phyloP scores from a whole-genome alignment of 1,140 invertebrate genomes.

The Drosophila subpulchrella region DNA sequence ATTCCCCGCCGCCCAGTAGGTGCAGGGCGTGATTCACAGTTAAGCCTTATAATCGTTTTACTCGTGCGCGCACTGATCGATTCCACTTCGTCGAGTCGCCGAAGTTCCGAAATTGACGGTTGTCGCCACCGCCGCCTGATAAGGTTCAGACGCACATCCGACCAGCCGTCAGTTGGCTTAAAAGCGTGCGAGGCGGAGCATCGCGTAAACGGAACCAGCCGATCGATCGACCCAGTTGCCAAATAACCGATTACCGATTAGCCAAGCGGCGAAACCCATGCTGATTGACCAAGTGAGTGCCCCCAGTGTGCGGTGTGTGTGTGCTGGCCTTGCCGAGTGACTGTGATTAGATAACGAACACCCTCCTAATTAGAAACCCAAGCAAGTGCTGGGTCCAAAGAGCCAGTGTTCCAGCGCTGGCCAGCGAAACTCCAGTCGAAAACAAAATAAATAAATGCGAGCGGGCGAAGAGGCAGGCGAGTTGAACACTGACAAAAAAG shows the following conservation, averaged over 20 bases:
- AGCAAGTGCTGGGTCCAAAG: constrained; percentile 27
- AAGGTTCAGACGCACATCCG: constrained; percentile 79
- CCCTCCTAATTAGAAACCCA: constrained; percentile 58
- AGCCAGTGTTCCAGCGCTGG: constrained; percentile 19
- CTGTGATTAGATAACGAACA: constrained; percentile 74
- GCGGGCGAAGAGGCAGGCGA: background rate
- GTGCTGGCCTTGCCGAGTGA: constrained; percentile 44
- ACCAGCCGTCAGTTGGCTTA: constrained; percentile 74
- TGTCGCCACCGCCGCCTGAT: constrained; percentile 59
- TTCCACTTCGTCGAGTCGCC: constrained; percentile 50
- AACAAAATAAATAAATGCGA: constrained; percentile 27
- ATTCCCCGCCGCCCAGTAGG: constrained; percentile 8
- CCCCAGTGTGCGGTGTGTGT: constrained; percentile 13
- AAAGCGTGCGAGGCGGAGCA: constrained; percentile 69
- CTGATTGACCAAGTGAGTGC: constrained; percentile 39
- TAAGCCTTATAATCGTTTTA: constrained; percentile 73
- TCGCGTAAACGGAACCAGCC: constrained; percentile 53
- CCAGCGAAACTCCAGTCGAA: constrained; percentile 47
- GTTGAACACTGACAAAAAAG: constrained; percentile 5
- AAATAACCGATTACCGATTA: constrained; percentile 9
- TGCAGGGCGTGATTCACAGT: constrained; percentile 67
- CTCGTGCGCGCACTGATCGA: constrained; percentile 79
- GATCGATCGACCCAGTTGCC: constrained; percentile 27
- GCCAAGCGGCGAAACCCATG: constrained; percentile 19
- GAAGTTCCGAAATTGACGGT: constrained; percentile 15